Base-by-base conservation (phyloP, 2,888 invertebrate species). In the Tillus elongatus region DNA sequence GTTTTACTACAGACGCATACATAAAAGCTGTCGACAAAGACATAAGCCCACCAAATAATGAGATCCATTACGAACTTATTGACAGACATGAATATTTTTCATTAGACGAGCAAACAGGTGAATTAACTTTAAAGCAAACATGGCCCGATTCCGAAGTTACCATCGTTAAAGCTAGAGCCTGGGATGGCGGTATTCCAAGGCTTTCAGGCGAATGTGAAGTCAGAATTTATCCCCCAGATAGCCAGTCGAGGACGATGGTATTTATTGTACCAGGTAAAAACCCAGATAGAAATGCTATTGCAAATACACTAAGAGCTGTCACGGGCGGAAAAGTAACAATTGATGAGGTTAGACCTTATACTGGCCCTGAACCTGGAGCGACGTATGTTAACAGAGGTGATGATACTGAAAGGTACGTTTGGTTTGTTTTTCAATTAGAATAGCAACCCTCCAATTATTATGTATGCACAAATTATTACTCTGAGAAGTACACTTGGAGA, bases 21-120 rank as follows among this genome's bases (percentile, higher is more conserved):
- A 71, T 81, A 51, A 85, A 81, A 69, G 93, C 93, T 33, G 71
- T 73, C 41, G 91, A 92, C 63, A 77, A 74, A 54, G 91, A 92
- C 62, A 77, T 86, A 12, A 82, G 83, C 45, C 68, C 81, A 31
- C 89, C 90, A 33, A 91, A 91, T 64, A 90, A 90, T 63, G 74
- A 82, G 56, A 77, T 91, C 13, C 77, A 80, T 56, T 91, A 90
- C 61, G 86, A 88, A 69, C 72, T 91, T 34, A 73, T 83, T 47
- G 83, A 83, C 59, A 75, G 74, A 51, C 78, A 81, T 35, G 79
- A 80, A 46, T 81, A 83, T 60, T 83, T 89, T 60, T 66, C 75
- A 13, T 66, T 89, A 29, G 75, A 89, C 60, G 78, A 81, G 55
- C 72, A 78, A 45, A 83, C 84, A 44, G 92, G 82, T 4, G 82